Evolutionary conservation across 2,888 invertebrate genomes (phyloP).

Genomic region (Chymomyza fuscimana): DNA sequence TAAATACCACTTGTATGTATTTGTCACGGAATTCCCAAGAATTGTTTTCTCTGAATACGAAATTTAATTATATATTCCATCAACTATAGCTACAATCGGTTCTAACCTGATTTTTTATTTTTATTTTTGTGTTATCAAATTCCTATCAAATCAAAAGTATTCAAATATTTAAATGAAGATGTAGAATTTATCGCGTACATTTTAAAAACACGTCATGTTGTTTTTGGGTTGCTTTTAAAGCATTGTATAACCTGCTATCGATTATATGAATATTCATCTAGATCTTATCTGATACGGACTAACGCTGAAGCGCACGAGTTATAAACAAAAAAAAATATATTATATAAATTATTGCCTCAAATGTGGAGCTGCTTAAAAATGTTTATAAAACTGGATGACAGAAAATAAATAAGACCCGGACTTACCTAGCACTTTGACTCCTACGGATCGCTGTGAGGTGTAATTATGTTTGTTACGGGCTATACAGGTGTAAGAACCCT

Average conservation of each 20-base stretch:
- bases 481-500: constrained; percentile 94
- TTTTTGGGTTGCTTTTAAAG: neutral
- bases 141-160: neutral
- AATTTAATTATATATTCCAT: neutral
- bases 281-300: neutral
- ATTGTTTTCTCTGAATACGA: neutral
- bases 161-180: neutral
- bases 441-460: constrained; percentile 86
- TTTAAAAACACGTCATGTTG: neutral
- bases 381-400: neutral
- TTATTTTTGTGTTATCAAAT: neutral
- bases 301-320: neutral
- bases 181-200: neutral
- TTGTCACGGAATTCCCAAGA: neutral
- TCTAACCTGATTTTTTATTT: neutral
- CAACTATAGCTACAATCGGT: neutral
- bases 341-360: neutral
- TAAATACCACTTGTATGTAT: neutral
- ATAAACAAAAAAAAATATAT: too few species aligned
- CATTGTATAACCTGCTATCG: neutral
- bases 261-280: neutral
- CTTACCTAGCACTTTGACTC: constrained; percentile 86
- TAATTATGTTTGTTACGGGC: constrained; percentile 91
- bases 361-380: neutral
- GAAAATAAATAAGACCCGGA: constrained; percentile 16